Conservation (phyloP, 2,113 vertebrate species). For the Ailurus styani region DNA sequence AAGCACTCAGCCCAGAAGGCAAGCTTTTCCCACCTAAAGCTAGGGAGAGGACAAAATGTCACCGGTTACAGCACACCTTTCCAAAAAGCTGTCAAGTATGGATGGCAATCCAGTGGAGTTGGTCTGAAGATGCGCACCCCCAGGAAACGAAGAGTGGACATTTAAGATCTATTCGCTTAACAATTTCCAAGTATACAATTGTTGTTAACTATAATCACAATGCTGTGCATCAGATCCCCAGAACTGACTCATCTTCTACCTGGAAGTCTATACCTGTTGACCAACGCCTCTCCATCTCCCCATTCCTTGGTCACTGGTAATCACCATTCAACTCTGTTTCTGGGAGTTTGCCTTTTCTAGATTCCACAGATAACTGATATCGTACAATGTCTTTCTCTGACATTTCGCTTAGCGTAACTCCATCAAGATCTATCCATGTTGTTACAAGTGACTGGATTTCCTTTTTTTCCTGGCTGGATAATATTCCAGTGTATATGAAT, state of each 20-base stretch:
- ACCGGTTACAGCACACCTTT: fast-evolving
- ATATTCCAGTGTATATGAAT: not conserved
- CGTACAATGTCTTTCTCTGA: not conserved
- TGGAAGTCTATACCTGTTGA: not conserved
- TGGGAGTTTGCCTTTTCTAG: not conserved
- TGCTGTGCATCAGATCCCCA: not conserved
- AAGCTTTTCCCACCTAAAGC: not conserved
- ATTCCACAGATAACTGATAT: not conserved
- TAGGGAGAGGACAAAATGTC: not conserved
- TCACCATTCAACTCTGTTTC: not conserved
- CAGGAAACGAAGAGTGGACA: not conserved
- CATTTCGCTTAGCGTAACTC: not conserved
- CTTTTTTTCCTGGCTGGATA: not conserved
- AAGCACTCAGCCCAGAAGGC: not conserved
- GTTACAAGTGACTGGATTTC: not conserved
- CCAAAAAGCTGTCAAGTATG: not conserved
- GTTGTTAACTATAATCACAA: not conserved
- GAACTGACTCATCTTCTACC: not conserved
- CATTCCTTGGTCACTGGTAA: fast-evolving
- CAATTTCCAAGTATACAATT: not conserved
- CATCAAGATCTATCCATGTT: not conserved
- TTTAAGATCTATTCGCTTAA: not conserved
- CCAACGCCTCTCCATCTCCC: not conserved
- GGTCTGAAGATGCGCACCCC: not conserved
- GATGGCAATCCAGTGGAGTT: not conserved